phyloP scores from a whole-genome alignment of 2,113 vertebrate species.

The Lynx canadensis region DNA sequence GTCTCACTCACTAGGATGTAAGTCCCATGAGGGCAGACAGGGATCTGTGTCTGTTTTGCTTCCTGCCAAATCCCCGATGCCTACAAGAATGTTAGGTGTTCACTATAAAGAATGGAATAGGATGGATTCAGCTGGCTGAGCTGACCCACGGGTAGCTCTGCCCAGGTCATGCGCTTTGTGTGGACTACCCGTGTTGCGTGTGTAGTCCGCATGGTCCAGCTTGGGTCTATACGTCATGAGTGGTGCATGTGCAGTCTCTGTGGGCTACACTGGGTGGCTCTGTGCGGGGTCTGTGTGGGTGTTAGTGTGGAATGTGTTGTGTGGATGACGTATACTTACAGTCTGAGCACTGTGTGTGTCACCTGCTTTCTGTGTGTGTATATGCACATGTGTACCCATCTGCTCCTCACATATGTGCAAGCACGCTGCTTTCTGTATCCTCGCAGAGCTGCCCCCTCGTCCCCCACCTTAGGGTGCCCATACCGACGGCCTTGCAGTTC shows the following conservation, averaged over 20 bases:
- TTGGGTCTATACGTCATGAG: accelerated
- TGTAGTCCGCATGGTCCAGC: background rate
- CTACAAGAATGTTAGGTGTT: background rate
- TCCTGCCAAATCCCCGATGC: background rate
- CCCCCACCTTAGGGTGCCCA: slow-evolving; percentile 66
- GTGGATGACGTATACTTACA: no score
- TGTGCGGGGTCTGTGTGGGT: background rate
- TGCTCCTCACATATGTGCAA: background rate
- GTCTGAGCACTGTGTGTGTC: background rate
- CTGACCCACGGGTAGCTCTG: background rate
- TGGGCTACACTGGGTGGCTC: background rate
- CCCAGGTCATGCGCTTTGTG: accelerated
- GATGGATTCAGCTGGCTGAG: background rate
- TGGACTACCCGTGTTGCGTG: no score
- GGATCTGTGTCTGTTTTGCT: background rate
- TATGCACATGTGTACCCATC: accelerated
- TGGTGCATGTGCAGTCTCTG: background rate
- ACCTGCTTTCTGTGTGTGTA: background rate
- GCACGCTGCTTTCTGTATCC: background rate
- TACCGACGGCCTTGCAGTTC: slow-evolving; percentile 99
- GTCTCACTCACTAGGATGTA: background rate
- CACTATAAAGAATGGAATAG: background rate
- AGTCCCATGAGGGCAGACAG: background rate
- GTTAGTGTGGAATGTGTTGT: accelerated
- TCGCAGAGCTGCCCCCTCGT: background rate